Base-by-base conservation (phyloP, 2,113 vertebrate genomes). In the Macrotis lagotis region DNA sequence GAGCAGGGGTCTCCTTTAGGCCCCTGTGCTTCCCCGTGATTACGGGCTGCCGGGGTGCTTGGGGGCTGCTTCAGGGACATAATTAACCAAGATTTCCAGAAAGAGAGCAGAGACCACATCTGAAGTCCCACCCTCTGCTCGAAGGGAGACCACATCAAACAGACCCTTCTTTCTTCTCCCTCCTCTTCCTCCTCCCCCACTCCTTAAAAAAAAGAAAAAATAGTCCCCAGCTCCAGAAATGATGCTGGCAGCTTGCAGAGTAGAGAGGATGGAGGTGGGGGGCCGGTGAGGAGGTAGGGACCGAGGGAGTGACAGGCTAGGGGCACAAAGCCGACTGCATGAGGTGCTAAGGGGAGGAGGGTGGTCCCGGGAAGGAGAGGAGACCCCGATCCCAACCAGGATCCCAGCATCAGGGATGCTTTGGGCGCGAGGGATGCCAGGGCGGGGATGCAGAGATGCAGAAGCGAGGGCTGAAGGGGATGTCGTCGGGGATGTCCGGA, bases 21-120 rank as follows among this genome's bases (percentile, higher is more conserved):
- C 66, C 66, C 66, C n/a, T 83, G 66, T 2, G 19, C 66, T 83
- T 83, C 66, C 66, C n/a, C 44, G 66, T 83, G 66, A 83, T 83
- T 83, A 83, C 66, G 98, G 97, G 98, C 93, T 97, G 95, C 95
- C 19, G 74, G 83, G 96, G 91, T 96, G 95, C 98, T 98, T 98
- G 99, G 99, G 98, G 98, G 98, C 48, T 98, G 98, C 98, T 83
- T 98, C 97, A 98, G 97, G 98, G 98, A 98, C 98, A 95, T 98
- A 98, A 99, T 99, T 99, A 99, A 99, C 97, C 99, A 83, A 99
- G 99, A 99, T 98, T 99, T 99, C 98, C 98, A 99, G 98, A 98
- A 98, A 98, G 98, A 98, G 98, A 98, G 98, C 96, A 98, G 98
- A 97, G 97, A 98, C 99, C 99, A 99, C 99, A 99, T 99, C 99